Base-by-base conservation (phyloP, 2,888 invertebrate genomes). In the Aphidoletes aphidimyza region DNA sequence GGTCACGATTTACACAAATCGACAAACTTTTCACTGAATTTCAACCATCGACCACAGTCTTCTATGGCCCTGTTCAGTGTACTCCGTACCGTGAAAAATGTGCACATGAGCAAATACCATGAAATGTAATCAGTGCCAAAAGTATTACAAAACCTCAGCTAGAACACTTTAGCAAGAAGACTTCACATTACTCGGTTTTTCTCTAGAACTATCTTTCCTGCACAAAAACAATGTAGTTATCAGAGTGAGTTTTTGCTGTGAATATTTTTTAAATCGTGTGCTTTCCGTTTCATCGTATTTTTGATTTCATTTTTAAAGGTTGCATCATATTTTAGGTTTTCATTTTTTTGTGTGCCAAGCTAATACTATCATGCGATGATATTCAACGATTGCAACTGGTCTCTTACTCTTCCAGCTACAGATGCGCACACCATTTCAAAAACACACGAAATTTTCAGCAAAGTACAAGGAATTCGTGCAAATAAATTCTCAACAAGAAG, bases 21-120 rank as follows among this genome's bases (percentile, higher is more conserved):
- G 34, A 69, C 34, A 26, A 69, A 69, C 69, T 69, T 69, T 69
- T 69, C 69, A 69, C 69, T 69, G 14, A 69, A 69, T 30, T 69
- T 34, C 69, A 69, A 69, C n/a, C 69, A 69, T 30, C 69, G 34
- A 30, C 69, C 69, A 69, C 34, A 30, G 1, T 30, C 14, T 69
- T 30, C 30, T 69, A 11, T 69, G 17, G 1, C 14, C 30, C 0
- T 30, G 30, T 69, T 34, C 14, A n/a, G n/a, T n/a, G n/a, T 14
- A 6, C 69, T 69, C 69, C 2, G 14, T 69, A 2, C 30, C 69
- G 30, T 14, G n/a, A n/a, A n/a, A n/a, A n/a, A n/a, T n/a, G 3
- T 69, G 30, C 34, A 69, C 69, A 69, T 34, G 1, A 19, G 14
- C 69, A 69, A 69, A 69, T 30, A 69, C 14, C 69, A 69, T 30